Base-by-base conservation (phyloP, 2,888 invertebrate species). In the Hirtodrosophila alboralis region DNA sequence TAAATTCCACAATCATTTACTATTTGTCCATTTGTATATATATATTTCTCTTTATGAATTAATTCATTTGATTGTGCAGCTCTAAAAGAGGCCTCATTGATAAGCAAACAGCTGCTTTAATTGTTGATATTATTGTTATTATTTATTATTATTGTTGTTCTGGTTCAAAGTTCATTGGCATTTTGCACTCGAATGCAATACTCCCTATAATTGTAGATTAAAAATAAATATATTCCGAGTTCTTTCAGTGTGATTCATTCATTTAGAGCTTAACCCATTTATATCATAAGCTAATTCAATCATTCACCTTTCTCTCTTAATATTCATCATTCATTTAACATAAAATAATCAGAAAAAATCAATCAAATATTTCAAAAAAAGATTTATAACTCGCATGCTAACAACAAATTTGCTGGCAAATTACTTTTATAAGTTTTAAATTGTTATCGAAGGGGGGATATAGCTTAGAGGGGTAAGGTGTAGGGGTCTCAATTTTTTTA, bases 281-380 rank as follows among this genome's bases (percentile, higher is more conserved):
- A 12, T 13, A 12, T 9, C 4, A 26, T 10, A 26, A 38, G 9
- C 13, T 13, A 13, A 12, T 38, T 26, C 9, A 26, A 16, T 37
- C 13, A 12, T 2, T 10, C 18, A 21, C 31, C 33, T 38, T 43
- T 44, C 31, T 10, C 40, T 38, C 31, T 26, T 4, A 2, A 18
- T 14, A 34, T 28, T 48, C 56, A 56, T 56, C 56, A 38, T 10
- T 43, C 56, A 57, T 18, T 41, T 33, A 33, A 13, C 27, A 4
- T n/a, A n/a, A n/a, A n/a, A n/a, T n/a, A n/a, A n/a, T n/a, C n/a
- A n/a, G n/a, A n/a, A 40, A 18, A 41, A 65, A 75, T 65, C 71
- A 75, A 73, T 73, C 65, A 65, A 57, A 56, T 38, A 64, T 48
- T 65, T 6, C 21, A n/a, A 26, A n/a, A n/a, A n/a, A 36, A 57